A percentile compares a stretch with the other conserved stretches of the same genome.
phyloP scores from a whole-genome alignment of 2,888 invertebrate species.

The Disparrhopalites patrizii region DNA sequence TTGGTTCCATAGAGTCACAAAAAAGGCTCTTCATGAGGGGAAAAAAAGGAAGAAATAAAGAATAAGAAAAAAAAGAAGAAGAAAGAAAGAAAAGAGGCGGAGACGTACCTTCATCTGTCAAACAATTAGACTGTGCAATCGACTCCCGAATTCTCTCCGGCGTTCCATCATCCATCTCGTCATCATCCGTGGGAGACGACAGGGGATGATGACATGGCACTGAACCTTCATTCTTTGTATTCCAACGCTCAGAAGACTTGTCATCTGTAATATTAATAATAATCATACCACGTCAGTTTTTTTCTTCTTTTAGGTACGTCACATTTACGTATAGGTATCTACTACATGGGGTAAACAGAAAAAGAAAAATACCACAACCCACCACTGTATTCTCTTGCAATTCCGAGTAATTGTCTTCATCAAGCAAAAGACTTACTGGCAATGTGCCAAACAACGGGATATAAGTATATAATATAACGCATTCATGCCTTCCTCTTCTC shows the following conservation, averaged over 20 bases:
- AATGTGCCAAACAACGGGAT: neutral
- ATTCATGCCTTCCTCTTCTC: slow-evolving; percentile 19
- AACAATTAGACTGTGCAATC: slow-evolving; percentile 25
- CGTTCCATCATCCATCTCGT: slow-evolving; percentile 23
- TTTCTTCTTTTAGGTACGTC: neutral
- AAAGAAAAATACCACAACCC: neutral
- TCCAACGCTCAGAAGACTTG: slow-evolving; percentile 15
- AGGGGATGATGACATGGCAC: slow-evolving; percentile 11
- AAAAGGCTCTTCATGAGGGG: too few species aligned
- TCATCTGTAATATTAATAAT: slow-evolving; percentile 25
- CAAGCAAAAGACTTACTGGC: slow-evolving; percentile 14
- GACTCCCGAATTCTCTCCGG: slow-evolving; percentile 11
- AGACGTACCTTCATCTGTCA: slow-evolving; percentile 26
- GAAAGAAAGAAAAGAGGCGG: neutral
- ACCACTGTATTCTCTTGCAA: neutral
- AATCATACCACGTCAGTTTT: neutral
- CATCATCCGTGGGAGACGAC: slow-evolving; percentile 19
- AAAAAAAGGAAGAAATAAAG: slow-evolving; percentile 2
- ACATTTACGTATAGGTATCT: neutral
- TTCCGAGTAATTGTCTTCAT: slow-evolving; percentile 23
- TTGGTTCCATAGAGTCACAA: too few species aligned
- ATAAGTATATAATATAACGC: too few species aligned
- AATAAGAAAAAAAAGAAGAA: slow-evolving; percentile 3
- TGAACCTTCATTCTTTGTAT: neutral
- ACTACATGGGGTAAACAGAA: too few species aligned